Base-by-base conservation (phyloP, 2,113 vertebrate species). In the Fulmarus glacialis region DNA sequence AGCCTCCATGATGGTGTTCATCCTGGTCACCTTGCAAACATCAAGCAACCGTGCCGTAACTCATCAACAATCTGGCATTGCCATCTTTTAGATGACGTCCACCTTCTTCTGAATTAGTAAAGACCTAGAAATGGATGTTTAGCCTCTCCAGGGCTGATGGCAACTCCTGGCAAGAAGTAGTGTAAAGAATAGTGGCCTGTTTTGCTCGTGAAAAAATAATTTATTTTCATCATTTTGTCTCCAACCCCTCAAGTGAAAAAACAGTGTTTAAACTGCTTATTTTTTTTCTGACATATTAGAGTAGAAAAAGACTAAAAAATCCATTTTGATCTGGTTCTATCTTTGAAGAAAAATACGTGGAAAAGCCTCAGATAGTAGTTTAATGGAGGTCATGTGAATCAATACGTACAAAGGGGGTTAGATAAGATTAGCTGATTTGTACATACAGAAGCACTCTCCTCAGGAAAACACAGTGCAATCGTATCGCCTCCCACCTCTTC, bases 1-100 rank as follows among this genome's bases (percentile, higher is more conserved):
- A 47, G 16, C 34, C 62, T 47, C 15, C 0, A 1, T 38, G 32
- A 29, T 0, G 2, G 3, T 38, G 15, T 68, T 68, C 34, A 8
- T 77, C 34, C 23, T 40, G 23, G 15, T 62, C 23, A 26, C 21
- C 63, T 45, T 47, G 47, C 47, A 53, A 29, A 19, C 10, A 4
- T 16, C 12, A 53, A 68, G 18, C 15, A 29, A 45, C 23, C 24
- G 45, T 60, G 15, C 53, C 21, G 3, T 67, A 90, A 40, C 29
- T 67, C 21, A 7, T 20, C 6, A 8, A 29, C 38, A n/a, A 15
- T 40, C 38, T 60, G 70, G 8, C 12, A n/a, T 59, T 68, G 45
- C 9, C 27, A 7, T 47, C 62, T 67, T 60, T 75, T 47, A 47
- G 55, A 30, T 30, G 24, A n/a, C 0, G 5, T 70, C 24, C 24